Evolutionary conservation across 2,888 invertebrate species (phyloP).

Genomic region (Spicauda simplicius): DNA sequence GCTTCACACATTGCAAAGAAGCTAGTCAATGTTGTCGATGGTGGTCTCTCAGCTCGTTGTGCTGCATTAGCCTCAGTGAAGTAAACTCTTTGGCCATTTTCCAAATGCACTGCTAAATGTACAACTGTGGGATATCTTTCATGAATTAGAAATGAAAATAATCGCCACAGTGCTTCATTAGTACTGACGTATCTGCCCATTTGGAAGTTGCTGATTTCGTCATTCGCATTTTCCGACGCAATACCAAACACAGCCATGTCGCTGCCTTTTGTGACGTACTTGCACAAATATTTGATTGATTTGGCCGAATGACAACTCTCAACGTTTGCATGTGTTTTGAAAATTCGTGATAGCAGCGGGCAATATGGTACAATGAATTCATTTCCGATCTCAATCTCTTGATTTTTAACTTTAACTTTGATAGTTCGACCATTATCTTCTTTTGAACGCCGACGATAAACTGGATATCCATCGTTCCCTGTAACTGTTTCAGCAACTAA

Average conservation of each 20-base stretch:
- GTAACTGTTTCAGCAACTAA: no score
- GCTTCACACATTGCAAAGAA: constrained; percentile 45
- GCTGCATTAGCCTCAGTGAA: constrained; percentile 29
- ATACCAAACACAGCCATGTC: constrained; percentile 55
- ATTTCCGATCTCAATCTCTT: constrained; percentile 43
- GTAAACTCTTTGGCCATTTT: no score
- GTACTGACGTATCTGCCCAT: constrained; percentile 46
- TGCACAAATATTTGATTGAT: constrained; percentile 45
- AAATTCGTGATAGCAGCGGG: constrained; percentile 43
- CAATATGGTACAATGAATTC: constrained; percentile 44
- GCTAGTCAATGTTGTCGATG: constrained; percentile 41
- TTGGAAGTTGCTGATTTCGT: constrained; percentile 48
- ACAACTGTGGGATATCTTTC: no score
- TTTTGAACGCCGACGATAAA: no score
- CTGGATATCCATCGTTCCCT: no score
- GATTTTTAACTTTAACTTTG: constrained; percentile 42
- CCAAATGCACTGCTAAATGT: no score
- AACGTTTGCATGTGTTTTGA: constrained; percentile 44
- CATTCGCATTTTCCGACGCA: constrained; percentile 45
- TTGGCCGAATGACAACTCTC: constrained; percentile 45
- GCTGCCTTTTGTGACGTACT: constrained; percentile 66
- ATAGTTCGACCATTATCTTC: no score
- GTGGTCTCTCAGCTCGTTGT: constrained; percentile 40
- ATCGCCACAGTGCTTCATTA: constrained; percentile 42
- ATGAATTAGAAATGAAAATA: no score